These are phyloP conservation scores for Notarius quadriscutis DNA, from an alignment of 2,113 vertebrate genomes.

Conservation along the genomic window DNA sequence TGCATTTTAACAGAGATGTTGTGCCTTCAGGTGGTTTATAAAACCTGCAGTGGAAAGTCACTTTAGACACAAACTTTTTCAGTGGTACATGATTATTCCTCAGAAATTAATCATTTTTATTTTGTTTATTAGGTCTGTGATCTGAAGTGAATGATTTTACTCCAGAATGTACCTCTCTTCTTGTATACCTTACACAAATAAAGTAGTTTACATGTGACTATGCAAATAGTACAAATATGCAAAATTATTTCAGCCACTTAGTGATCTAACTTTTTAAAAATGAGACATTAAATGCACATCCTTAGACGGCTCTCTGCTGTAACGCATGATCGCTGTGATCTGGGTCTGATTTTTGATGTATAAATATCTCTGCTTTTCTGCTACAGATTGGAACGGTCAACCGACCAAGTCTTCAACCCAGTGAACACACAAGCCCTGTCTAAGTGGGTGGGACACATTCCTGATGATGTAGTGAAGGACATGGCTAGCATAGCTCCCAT, in stretches of 20 bases:
- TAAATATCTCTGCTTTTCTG: slow-evolving; percentile 6
- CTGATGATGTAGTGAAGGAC: slow-evolving; percentile 84
- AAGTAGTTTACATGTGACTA: neutral
- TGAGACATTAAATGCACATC: neutral
- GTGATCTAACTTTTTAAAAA: neutral
- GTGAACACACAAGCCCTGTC: slow-evolving; percentile 90
- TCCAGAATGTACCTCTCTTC: neutral
- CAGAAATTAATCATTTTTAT: neutral
- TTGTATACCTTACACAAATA: neutral
- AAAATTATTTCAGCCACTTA: neutral
- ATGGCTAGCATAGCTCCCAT: slow-evolving; percentile 94
- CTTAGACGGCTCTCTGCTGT: neutral
- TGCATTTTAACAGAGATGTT: neutral
- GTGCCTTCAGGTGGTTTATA: neutral
- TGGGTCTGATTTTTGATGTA: slow-evolving; percentile 8
- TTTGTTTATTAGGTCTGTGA: neutral
- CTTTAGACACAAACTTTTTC: neutral
- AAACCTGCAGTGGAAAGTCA: neutral
- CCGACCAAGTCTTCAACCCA: slow-evolving; percentile 94
- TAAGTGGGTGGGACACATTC: slow-evolving; percentile 93
- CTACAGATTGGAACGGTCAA: slow-evolving; percentile 89
- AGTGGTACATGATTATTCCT: neutral
- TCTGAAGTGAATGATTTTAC: neutral
- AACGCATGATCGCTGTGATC: neutral
- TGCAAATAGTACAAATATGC: neutral